Conservation (phyloP, 2,888 invertebrate species). For the Rambutsinella grinnellia region DNA sequence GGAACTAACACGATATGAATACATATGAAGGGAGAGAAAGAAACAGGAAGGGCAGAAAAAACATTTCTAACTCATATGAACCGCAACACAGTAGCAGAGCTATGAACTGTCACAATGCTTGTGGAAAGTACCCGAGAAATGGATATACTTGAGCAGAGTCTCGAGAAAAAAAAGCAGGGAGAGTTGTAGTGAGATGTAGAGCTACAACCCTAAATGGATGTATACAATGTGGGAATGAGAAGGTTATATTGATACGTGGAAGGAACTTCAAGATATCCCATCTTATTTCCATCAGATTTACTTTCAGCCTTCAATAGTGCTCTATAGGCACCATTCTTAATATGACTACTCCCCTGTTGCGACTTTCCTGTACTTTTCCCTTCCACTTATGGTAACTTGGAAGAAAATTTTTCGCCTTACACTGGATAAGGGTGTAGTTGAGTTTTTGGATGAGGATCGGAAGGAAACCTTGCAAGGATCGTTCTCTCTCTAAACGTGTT, state of each 20-base stretch:
- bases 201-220: too few species aligned
- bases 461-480: background rate
- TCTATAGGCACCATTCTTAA: background rate
- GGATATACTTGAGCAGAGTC: background rate
- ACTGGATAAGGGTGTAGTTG: background rate
- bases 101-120: background rate
- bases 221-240: too few species aligned
- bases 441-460: background rate
- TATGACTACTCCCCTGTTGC: background rate
- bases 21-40: background rate
- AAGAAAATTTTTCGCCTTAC: background rate
- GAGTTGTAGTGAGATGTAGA: too few species aligned
- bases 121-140: background rate
- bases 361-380: background rate
- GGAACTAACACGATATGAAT: background rate
- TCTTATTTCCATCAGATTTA: background rate
- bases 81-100: background rate
- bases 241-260: background rate
- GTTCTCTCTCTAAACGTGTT: background rate
- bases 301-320: background rate
- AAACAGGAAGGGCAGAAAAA: background rate
- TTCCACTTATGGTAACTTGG: too few species aligned
- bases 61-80: background rate
- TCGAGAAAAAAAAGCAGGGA: background rate
- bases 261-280: too few species aligned